A percentile compares a stretch with the other conserved stretches of the same genome.
These are phyloP conservation scores for Zapornia atra DNA, from an alignment of 2,113 vertebrate species.

Conservation along the genomic window DNA sequence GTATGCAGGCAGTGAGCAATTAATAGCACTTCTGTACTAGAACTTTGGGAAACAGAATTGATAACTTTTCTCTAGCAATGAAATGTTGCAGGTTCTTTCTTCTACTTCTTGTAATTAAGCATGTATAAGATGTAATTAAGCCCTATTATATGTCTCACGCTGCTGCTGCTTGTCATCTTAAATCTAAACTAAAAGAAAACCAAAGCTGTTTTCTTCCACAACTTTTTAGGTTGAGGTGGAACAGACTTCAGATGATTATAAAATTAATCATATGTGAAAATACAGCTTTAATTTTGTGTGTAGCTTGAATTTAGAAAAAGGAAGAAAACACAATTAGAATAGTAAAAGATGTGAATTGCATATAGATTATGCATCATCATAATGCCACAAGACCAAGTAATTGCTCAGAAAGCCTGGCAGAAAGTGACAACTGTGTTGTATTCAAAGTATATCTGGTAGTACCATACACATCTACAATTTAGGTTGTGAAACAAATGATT, in stretches of 20 bases:
- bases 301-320: neutral
- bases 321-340: neutral
- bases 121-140: conserved; percentile 38
- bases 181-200: conserved; percentile 13
- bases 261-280: conserved; percentile 50
- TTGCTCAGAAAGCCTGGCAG: neutral
- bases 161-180: conserved; percentile 23
- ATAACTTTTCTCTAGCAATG: conserved; percentile 4
- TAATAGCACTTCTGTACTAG: neutral
- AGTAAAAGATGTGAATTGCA: neutral
- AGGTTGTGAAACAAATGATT: neutral
- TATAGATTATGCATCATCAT: neutral
- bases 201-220: neutral
- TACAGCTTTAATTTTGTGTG: neutral
- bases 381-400: neutral
- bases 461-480: neutral
- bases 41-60: conserved; percentile 8
- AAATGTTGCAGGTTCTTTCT: conserved; percentile 39
- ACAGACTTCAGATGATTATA: neutral
- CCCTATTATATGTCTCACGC: neutral
- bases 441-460: neutral
- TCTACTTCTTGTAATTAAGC: conserved; percentile 40
- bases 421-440: neutral
- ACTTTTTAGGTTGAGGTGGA: neutral
- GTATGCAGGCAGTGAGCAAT: neutral